Percentiles rank a stretch among this genome's conserved stretches.
Evolutionary conservation across 2,888 invertebrate species (phyloP).

Genomic region (Ferrisia virgata): DNA sequence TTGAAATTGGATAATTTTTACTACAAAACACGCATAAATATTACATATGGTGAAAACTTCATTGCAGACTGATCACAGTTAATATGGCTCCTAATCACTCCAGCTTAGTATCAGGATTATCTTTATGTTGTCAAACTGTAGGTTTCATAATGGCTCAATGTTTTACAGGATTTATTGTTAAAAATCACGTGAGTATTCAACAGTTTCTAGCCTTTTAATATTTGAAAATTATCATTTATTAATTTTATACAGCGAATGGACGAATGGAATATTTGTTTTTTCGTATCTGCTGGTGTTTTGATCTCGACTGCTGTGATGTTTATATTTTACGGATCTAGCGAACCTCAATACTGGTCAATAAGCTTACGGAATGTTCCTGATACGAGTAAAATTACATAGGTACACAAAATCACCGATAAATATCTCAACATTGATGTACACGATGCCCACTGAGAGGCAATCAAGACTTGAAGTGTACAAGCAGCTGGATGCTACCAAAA

Average conservation of each 20-base stretch:
- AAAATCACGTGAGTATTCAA: not conserved
- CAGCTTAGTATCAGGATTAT: not conserved
- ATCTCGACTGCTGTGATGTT: not conserved
- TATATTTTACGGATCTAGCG: not conserved
- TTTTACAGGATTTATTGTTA: conserved; percentile 4
- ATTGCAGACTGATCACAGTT: too few species aligned
- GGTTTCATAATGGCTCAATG: not conserved
- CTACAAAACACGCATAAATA: too few species aligned
- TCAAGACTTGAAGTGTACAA: too few species aligned
- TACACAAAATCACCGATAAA: too few species aligned
- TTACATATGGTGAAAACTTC: too few species aligned
- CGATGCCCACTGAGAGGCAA: too few species aligned
- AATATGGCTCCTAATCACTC: not conserved
- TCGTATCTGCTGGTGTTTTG: not conserved
- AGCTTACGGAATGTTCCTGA: too few species aligned
- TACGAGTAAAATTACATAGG: too few species aligned
- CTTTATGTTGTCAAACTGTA: not conserved
- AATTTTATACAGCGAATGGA: not conserved
- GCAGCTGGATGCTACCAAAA: too few species aligned
- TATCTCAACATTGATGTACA: too few species aligned
- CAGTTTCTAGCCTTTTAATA: not conserved
- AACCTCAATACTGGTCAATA: conserved; percentile 1
- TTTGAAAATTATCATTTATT: not conserved
- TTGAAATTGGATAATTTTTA: too few species aligned
- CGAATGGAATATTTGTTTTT: not conserved